A percentile compares a stretch with the other conserved stretches of the same genome.
Conservation (phyloP, 2,797 vertebrate genomes). For the Leptoclinus maculatus region DNA sequence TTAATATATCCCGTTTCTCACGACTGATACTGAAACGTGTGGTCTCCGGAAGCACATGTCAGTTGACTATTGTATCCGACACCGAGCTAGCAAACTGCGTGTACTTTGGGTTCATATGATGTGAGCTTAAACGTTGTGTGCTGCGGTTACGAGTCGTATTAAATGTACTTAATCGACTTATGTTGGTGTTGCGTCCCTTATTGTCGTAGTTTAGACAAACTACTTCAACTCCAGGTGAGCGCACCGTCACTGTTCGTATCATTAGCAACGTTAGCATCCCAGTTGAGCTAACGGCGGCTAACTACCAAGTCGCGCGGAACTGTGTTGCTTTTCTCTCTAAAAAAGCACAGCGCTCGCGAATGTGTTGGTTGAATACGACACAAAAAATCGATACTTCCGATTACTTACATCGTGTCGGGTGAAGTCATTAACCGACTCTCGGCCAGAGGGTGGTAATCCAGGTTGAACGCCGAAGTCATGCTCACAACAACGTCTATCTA, state of each 20-base stretch:
- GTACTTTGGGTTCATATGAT: background rate
- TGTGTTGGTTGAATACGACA: background rate
- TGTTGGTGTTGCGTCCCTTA: fast-evolving
- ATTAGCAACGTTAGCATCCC: constrained; percentile 73
- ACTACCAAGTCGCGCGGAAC: constrained; percentile 56
- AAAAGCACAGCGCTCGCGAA: constrained; percentile 1
- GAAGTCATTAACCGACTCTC: constrained; percentile 92
- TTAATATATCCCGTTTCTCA: constrained; percentile 37
- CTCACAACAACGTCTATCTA: constrained; percentile 72
- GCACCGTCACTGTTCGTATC: constrained; percentile 18
- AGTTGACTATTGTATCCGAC: constrained; percentile 55
- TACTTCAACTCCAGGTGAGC: constrained; percentile 59
- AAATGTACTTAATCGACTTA: background rate
- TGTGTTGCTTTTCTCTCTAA: constrained; percentile 7
- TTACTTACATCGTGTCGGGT: constrained; percentile 93
- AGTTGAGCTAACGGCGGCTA: constrained; percentile 66
- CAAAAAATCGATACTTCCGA: background rate
- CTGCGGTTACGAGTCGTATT: fast-evolving
- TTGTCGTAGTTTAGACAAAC: constrained; percentile 22
- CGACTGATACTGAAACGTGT: constrained; percentile 62
- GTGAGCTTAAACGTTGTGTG: background rate
- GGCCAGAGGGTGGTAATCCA: constrained; percentile 94
- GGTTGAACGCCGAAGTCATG: constrained; percentile 96
- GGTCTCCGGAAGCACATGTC: constrained; percentile 82
- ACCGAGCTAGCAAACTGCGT: constrained; percentile 60